Conservation (phyloP, 2,113 vertebrate genomes). For the Aegypius monachus region DNA sequence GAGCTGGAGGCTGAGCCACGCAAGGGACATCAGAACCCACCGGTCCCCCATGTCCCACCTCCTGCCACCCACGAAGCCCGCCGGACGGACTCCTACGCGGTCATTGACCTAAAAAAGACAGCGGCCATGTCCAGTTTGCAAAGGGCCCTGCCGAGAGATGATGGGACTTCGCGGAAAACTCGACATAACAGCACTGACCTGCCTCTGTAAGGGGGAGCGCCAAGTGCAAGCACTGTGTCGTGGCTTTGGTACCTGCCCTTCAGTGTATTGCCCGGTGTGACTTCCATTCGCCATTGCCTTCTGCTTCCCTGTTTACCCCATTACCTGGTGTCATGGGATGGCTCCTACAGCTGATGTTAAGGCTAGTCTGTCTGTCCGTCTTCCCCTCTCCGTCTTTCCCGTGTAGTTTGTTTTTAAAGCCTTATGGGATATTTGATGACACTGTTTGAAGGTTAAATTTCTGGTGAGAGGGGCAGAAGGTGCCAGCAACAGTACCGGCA, state of each 20-base stretch:
- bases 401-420: slow-evolving; percentile 29
- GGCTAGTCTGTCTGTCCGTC: slow-evolving; percentile 25
- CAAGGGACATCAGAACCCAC: slow-evolving; percentile 42
- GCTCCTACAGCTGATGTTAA: not conserved
- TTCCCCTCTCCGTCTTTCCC: not conserved
- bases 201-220: slow-evolving; percentile 81
- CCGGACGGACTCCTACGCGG: slow-evolving; percentile 90
- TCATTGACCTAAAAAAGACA: slow-evolving; percentile 98
- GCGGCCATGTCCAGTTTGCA: slow-evolving; percentile 98
- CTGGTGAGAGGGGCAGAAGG: not conserved
- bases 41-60: not conserved
- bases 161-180: slow-evolving; percentile 95
- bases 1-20: slow-evolving; percentile 83
- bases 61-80: slow-evolving; percentile 55
- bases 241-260: not conserved
- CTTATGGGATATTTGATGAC: not conserved
- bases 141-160: slow-evolving; percentile 93
- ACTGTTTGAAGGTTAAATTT: slow-evolving; percentile 38
- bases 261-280: not conserved
- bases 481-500: not conserved
- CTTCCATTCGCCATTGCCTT: not conserved
- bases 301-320: not conserved
- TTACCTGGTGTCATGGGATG: not conserved
- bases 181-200: slow-evolving; percentile 99
- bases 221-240: not conserved